Base-by-base conservation (phyloP, 2,113 vertebrate species). In the Nothobranchius kuhntae region DNA sequence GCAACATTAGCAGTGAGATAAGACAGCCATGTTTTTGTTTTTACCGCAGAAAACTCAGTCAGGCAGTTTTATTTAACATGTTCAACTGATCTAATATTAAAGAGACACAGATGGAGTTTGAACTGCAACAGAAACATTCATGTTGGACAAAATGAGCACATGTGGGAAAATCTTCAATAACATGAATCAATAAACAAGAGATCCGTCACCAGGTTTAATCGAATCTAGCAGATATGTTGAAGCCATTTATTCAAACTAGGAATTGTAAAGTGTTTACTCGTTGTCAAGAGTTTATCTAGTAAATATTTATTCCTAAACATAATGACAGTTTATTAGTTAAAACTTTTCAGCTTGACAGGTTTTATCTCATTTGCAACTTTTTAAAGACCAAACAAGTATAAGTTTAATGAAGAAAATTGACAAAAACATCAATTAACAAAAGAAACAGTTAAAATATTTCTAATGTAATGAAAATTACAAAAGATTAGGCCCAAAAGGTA, bases 381-480 rank as follows among this genome's bases (percentile, higher is more conserved):
- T 46, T 44, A 53, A 12, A 50, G 13, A 57, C 26, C 3, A 48
- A 63, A n/a, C 10, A 9, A 13, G 45, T 59, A 12, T 9, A 6
- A 11, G 21, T 30, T 36, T 56, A 38, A 68, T 8, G 3, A 13
- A 52, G 13, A 59, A 64, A 21, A 44, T 54, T 38, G 59, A 38
- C 8, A 26, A 36, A 58, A 38, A 45, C 24, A 45, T 45, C 51
- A 26, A 66, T 63, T 3, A 38, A 59, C 54, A 51, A 60, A 13
- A 44, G 6, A 47, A 68, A 48, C 35, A 13, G 42, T 24, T 65
- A 1, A 52, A 54, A 64, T 62, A 50, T 61, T 47, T 21, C 7
- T 36, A 51, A 36, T 42, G 44, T 21, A 52, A 40, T 67, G 14
- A 55, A 1, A 62, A 42, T 53, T 21, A 47, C 12, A 55, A 63